Evolutionary conservation across 2,797 vertebrate genomes (phyloP), one percentile per base, ranked within the genome.

Genomic region (Aplochiton taeniatus): DNA sequence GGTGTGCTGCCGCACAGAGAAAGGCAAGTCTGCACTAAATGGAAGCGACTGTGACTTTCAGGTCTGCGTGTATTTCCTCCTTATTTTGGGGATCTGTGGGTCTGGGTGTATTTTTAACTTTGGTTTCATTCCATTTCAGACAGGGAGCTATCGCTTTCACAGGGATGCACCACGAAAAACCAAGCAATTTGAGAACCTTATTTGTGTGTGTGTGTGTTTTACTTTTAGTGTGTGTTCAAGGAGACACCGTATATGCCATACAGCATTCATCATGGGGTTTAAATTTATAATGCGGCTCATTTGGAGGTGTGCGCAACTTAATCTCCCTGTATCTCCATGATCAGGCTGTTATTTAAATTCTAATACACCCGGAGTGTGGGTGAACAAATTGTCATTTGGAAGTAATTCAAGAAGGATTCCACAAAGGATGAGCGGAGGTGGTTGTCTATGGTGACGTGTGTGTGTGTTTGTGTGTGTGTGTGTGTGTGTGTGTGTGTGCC

Each of bases 41-140:
- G 77, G 75, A 80, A 80, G 72, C 16, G 0, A 71, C 70, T 67
- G 73, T 67, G 77, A 75, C 76, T 73, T 58, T 66, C 65, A 42
- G 50, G 9, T 54, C 79, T 62, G 67, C 58, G n/a, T 65, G 68
- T 76, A 73, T 78, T 64, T 58, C 73, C 4, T 58, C 74, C 86
- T 83, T 86, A 82, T 85, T 83, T 85, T 81, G 58, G 69, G 75
- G 82, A 84, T 80, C 80, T 73, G 77, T 86, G 86, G 82, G 78
- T 74, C 67, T 16, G 65, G 45, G 76, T 83, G 78, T 89, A 88
- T 90, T 90, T 90, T 87, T 87, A 90, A 81, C 83, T 81, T 68
- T 73, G 79, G 82, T 58, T 79, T 86, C 69, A 67, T 83, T 87
- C 83, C 78, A 85, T 76, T 77, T 79, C 58, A 74, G 79, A 82